A percentile compares a stretch with the other conserved stretches of the same genome.
Conservation (phyloP, 2,113 vertebrate genomes). For the Callithrix jacchus region DNA sequence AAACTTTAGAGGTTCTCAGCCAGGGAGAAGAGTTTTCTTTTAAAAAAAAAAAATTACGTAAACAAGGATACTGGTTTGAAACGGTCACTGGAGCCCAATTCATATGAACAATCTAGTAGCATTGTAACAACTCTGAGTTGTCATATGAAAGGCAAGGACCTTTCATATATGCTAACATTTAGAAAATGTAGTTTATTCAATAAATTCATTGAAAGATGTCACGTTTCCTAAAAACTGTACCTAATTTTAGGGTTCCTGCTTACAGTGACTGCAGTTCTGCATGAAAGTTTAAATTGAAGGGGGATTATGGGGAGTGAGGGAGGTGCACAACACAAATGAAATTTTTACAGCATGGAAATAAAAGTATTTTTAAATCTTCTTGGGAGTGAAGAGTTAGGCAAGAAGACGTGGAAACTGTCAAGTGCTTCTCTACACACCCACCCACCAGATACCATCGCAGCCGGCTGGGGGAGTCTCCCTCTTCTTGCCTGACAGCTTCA, state of each 20-base stretch:
- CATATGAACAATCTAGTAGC: neutral
- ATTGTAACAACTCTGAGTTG: neutral
- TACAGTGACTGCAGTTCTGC: slow-evolving; percentile 32
- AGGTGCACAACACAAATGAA: slow-evolving; percentile 58
- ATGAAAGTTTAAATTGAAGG: slow-evolving; percentile 43
- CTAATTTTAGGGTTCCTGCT: slow-evolving; percentile 64
- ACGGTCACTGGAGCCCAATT: neutral
- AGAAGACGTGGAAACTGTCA: slow-evolving; percentile 79
- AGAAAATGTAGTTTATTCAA: slow-evolving; percentile 9
- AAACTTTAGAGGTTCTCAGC: slow-evolving; percentile 1
- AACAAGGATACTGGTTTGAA: slow-evolving; percentile 20
- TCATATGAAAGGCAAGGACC: neutral
- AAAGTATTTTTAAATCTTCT: slow-evolving; percentile 80
- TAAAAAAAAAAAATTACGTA: neutral
- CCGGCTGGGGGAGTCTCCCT: slow-evolving; percentile 75
- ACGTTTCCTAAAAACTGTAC: slow-evolving; percentile 45
- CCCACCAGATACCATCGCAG: slow-evolving; percentile 78
- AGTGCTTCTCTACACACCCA: slow-evolving; percentile 74
- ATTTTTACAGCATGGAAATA: slow-evolving; percentile 77
- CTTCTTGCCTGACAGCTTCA: slow-evolving; percentile 74
- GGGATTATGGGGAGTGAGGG: neutral
- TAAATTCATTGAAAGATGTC: slow-evolving; percentile 49
- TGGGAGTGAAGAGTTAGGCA: slow-evolving; percentile 74
- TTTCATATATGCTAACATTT: slow-evolving; percentile 4
- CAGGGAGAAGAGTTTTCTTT: neutral